Base-by-base conservation (phyloP, 2,113 vertebrate genomes). In the Dicrurus megarhynchus region DNA sequence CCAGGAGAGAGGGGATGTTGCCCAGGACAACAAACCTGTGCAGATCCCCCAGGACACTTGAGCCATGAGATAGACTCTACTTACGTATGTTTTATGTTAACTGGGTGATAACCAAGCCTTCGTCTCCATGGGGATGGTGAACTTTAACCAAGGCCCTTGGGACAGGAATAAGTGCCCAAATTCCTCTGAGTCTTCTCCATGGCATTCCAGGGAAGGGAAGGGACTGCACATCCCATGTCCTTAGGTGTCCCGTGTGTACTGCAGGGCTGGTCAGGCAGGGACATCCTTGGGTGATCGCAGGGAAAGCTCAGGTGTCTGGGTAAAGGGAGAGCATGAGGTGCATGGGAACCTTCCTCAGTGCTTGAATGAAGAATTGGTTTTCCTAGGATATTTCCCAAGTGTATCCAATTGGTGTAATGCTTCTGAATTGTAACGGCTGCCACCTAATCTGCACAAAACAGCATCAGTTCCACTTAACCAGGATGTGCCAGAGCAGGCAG, bases 191-290 rank as follows among this genome's bases (percentile, higher is more conserved):
- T 67, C 42, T 83, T 53, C 53, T 77, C 63, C 57, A 17, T 1
- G 1, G 32, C 46, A 52, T 37, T 18, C 23, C n/a, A 57, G 15
- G 19, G 44, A 37, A 53, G 18, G 16, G 44, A 37, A 70, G 19
- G 16, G 37, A 32, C 16, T 68, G 24, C 15, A 19, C 1, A 1
- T 74, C 27, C 52, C 33, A 2, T 0, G 2, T 37, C 32, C 74
- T 41, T 28, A 5, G 4, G 15, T 2, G 1, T 44, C 24, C 10
- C 1, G 11, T 11, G 2, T 74, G 59, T 61, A 27, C 7, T 3
- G 23, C 3, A 23, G 24, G 26, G 32, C 32, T 67, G 56, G 35
- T 35, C 39, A 56, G 63, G 44, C 28, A 41, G 41, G 71, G 50
- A 50, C 15, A 41, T 39, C 44, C 68, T 52, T 3, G 4, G 37